A percentile compares a stretch with the other conserved stretches of the same genome.
Evolutionary conservation across 1,140 invertebrate species (phyloP).

Genomic region (Drosophila orena): DNA sequence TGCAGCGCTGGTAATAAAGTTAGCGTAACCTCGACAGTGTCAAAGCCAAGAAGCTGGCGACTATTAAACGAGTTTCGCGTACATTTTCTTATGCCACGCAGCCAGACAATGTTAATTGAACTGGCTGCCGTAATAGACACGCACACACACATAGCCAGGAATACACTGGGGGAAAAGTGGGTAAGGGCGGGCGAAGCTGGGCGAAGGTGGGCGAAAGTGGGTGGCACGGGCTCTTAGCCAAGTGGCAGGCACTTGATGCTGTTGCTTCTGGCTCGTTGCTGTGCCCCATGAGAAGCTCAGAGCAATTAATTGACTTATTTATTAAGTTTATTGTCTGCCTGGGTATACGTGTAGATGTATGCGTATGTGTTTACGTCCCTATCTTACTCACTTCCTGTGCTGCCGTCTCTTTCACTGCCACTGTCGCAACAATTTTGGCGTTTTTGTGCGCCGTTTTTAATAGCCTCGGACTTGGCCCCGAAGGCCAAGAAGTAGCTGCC

Average conservation of each 20-base stretch:
- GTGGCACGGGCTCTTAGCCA: slow-evolving; percentile 16
- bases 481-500: slow-evolving; percentile 54
- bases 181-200: background rate
- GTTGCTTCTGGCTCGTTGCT: slow-evolving; percentile 45
- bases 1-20: slow-evolving; percentile 47
- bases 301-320: slow-evolving; percentile 81
- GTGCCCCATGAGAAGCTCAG: slow-evolving; percentile 56
- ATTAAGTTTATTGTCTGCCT: slow-evolving; percentile 77
- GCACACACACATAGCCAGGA: slow-evolving; percentile 2
- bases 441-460: slow-evolving; percentile 77
- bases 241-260: slow-evolving; percentile 58
- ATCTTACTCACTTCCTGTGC: slow-evolving; percentile 18
- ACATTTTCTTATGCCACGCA: slow-evolving; percentile 70
- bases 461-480: slow-evolving; percentile 67
- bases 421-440: slow-evolving; percentile 76
- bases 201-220: background rate
- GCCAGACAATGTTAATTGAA: slow-evolving; percentile 79
- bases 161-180: background rate
- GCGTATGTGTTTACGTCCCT: background rate
- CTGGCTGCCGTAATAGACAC: slow-evolving; percentile 52
- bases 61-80: slow-evolving; percentile 76
- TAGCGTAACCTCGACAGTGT: slow-evolving; percentile 33
- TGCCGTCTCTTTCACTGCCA: slow-evolving; percentile 16
- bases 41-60: slow-evolving; percentile 32
- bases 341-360: slow-evolving; percentile 4